Evolutionary conservation across 2,113 vertebrate genomes (phyloP), one percentile per base, ranked within the genome.

Genomic region (Aptenodytes forsteri): DNA sequence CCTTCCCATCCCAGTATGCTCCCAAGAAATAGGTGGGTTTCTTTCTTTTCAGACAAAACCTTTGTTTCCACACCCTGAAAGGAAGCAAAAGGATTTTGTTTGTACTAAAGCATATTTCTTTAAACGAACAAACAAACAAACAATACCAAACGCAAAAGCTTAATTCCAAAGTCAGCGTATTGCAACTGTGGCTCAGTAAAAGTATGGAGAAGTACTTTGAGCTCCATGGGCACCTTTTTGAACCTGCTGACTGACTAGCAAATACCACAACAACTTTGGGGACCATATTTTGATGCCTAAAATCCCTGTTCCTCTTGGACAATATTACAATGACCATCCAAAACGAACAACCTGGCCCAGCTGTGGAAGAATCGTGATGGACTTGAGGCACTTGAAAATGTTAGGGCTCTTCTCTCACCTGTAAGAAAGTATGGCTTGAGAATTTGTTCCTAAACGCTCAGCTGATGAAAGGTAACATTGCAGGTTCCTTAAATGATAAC

Each of bases 381-480:
- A 13, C 30, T 30, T 69, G 26, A 72, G 92, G 54, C 54, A 52
- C 23, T 12, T 44, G 70, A 58, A 67, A 47, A 29, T 36, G 7
- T 6, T 70, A 15, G 18, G 29, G n/a, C 16, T 79, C 56, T 12
- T 54, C 25, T 59, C 50, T 76, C 32, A 32, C 27, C n/a, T 65
- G 2, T 29, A 59, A 65, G 42, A 55, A 86, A 34, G 46, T 1
- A 11, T 7, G 16, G 25, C 52, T 86, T 66, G 9, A 83, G 38
- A 29, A 46, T 62, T 62, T 96, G 16, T 32, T 64, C 30, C 6
- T 71, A 46, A 83, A 22, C 25, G 19, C 2, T 71, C 50, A 73
- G 0, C 6, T 34, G 26, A 65, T 61, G 46, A 52, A 49, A 89
- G 10, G 22, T 25, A 32, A 72, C 1, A 0, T 30, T 82, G 21